Evolutionary conservation across 1,140 invertebrate genomes (phyloP).

Genomic region (Sinonovacula constricta): DNA sequence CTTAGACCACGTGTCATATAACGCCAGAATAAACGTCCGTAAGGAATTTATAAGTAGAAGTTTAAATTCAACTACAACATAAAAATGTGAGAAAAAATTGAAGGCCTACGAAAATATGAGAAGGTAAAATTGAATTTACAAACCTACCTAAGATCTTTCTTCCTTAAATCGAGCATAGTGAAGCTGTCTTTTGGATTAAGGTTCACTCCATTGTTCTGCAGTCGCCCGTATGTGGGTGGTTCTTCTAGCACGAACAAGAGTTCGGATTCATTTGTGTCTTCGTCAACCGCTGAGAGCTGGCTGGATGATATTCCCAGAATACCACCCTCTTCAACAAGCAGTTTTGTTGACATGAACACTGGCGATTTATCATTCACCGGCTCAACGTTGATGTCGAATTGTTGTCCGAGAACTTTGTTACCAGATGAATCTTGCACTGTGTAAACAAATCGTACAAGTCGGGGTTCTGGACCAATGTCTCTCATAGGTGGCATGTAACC

Average conservation of each 20-base stretch:
- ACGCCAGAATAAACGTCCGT: too few relatives aligned
- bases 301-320: conserved; percentile 71
- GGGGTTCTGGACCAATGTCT: conserved; percentile 78
- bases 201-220: conserved; percentile 72
- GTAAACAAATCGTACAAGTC: conserved; percentile 77
- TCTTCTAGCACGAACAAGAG: conserved; percentile 74
- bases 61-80: too few relatives aligned
- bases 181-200: conserved; percentile 73
- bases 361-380: conserved; percentile 78
- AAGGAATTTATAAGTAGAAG: too few relatives aligned
- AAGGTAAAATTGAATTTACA: not conserved
- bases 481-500: conserved; percentile 78
- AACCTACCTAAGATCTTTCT: conserved; percentile 71
- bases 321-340: conserved; percentile 77
- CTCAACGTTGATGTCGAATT: conserved; percentile 77
- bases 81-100: too few relatives aligned
- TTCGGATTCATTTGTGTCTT: conserved; percentile 74
- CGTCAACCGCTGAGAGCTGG: conserved; percentile 75
- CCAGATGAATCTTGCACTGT: conserved; percentile 76
- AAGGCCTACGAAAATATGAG: too few relatives aligned
- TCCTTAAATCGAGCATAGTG: conserved; percentile 71
- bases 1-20: too few relatives aligned
- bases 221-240: conserved; percentile 74
- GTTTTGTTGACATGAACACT: conserved; percentile 70
- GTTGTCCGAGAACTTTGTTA: conserved; percentile 76